These are phyloP conservation scores for Thereva nobilitata DNA, from an alignment of 2,888 invertebrate genomes.

Conservation along the genomic window DNA sequence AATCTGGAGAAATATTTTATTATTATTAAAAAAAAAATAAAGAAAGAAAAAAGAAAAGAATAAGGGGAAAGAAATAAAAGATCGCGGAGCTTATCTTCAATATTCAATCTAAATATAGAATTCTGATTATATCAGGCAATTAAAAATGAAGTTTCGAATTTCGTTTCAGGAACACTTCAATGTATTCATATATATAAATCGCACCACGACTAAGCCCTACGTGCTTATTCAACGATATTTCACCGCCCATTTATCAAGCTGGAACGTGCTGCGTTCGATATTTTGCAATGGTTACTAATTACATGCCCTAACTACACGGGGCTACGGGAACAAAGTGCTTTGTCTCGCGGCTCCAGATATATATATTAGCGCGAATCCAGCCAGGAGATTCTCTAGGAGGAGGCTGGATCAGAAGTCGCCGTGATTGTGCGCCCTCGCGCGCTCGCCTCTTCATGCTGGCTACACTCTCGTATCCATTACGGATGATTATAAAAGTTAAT, in stretches of 20 bases:
- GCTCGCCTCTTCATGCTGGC: conserved; percentile 22
- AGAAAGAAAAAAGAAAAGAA: too few relatives aligned
- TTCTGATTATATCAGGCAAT: conserved; percentile 31
- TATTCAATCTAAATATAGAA: conserved; percentile 35
- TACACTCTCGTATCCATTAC: not conserved
- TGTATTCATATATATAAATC: conserved; percentile 23
- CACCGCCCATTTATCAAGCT: conserved; percentile 32
- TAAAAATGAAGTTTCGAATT: conserved; percentile 33
- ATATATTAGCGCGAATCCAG: too few relatives aligned
- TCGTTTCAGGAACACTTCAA: conserved; percentile 27
- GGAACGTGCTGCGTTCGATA: conserved; percentile 30
- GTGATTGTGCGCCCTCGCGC: conserved; percentile 16
- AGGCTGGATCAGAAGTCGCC: not conserved
- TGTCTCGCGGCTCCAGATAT: too few relatives aligned
- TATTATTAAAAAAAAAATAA: too few relatives aligned
- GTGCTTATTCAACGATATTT: conserved; percentile 34
- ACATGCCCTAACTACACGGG: not conserved
- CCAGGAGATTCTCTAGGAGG: too few relatives aligned
- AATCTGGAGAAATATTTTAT: too few relatives aligned
- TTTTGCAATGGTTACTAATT: conserved; percentile 25
- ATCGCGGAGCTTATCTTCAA: conserved; percentile 9
- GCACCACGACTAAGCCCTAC: conserved; percentile 29
- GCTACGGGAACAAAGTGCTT: too few relatives aligned
- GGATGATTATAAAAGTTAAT: too few relatives aligned
- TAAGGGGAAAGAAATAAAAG: too few relatives aligned